Conservation (phyloP, 2,888 invertebrate genomes). For the Siphlonurus alternatus region DNA sequence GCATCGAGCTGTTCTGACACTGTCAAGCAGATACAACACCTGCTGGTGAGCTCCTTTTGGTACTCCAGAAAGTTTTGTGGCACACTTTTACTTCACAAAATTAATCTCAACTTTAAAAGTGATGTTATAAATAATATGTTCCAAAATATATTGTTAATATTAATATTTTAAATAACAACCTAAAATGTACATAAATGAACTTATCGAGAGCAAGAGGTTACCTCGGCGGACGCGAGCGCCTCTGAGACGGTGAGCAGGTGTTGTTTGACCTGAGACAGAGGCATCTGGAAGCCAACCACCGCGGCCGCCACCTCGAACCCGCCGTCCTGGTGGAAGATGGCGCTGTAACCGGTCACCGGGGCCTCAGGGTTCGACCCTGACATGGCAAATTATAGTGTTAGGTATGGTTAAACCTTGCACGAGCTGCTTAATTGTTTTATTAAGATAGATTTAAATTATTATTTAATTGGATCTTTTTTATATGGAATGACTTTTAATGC, state of each 20-base stretch:
- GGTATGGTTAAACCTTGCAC: too few relatives aligned
- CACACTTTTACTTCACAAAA: too few relatives aligned
- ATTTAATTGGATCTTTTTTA: neutral
- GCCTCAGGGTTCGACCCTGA: conserved; percentile 27
- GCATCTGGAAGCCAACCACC: conserved; percentile 75
- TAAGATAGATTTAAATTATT: neutral
- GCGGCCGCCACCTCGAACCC: conserved; percentile 66
- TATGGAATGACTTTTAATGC: neutral
- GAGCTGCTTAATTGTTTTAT: too few relatives aligned
- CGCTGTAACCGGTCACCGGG: conserved; percentile 63
- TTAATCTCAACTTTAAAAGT: too few relatives aligned
- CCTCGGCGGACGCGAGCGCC: neutral
- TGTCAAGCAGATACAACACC: too few relatives aligned
- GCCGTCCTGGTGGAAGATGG: conserved; percentile 64
- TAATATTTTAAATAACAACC: too few relatives aligned
- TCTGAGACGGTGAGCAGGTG: neutral
- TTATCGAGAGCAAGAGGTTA: too few relatives aligned
- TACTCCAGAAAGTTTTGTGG: too few relatives aligned
- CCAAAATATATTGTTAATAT: too few relatives aligned
- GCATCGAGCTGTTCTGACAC: conserved; percentile 33
- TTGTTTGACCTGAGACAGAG: conserved; percentile 47
- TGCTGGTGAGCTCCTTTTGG: too few relatives aligned
- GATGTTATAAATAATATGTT: too few relatives aligned
- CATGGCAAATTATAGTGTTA: neutral
- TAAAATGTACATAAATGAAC: too few relatives aligned